These are phyloP conservation scores for Danio jaintianensis DNA, from an alignment of 2,797 vertebrate genomes.

Conservation along the genomic window DNA sequence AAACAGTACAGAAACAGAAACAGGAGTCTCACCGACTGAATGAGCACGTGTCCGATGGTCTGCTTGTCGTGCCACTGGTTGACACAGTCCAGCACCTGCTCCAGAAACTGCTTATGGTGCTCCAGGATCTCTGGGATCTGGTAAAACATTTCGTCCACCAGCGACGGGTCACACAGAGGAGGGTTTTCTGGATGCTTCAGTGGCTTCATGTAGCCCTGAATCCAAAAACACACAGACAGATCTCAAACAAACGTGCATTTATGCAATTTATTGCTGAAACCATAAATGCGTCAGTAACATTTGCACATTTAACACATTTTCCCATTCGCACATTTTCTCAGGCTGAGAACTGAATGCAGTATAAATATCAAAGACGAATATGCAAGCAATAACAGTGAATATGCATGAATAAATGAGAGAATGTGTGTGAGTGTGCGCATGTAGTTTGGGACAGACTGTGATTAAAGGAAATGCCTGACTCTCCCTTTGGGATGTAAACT, in stretches of 20 bases:
- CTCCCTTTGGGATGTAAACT: slow-evolving; percentile 27
- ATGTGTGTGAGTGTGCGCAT: slow-evolving; percentile 11
- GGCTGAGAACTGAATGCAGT: neutral
- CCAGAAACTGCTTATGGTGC: slow-evolving; percentile 95
- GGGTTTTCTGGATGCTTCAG: slow-evolving; percentile 93
- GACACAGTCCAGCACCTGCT: slow-evolving; percentile 88
- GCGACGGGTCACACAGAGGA: slow-evolving; percentile 88
- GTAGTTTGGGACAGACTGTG: slow-evolving; percentile 31
- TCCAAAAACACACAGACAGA: neutral
- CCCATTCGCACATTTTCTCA: too few species aligned
- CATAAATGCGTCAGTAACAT: too few species aligned
- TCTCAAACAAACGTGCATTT: too few species aligned
- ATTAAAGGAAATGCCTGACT: slow-evolving; percentile 56
- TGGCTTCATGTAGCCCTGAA: slow-evolving; percentile 95
- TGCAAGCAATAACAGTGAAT: neutral
- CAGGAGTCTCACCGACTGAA: slow-evolving; percentile 87
- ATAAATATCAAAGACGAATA: neutral
- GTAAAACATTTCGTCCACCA: slow-evolving; percentile 98
- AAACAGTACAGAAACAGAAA: neutral
- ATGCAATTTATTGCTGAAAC: too few species aligned
- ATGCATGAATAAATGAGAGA: neutral
- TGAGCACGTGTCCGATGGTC: slow-evolving; percentile 92
- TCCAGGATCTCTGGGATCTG: slow-evolving; percentile 98
- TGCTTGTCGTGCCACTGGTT: slow-evolving; percentile 94
- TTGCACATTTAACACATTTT: too few species aligned